phyloP scores from a whole-genome alignment of 2,113 vertebrate genomes.

The Amphiprion percula region DNA sequence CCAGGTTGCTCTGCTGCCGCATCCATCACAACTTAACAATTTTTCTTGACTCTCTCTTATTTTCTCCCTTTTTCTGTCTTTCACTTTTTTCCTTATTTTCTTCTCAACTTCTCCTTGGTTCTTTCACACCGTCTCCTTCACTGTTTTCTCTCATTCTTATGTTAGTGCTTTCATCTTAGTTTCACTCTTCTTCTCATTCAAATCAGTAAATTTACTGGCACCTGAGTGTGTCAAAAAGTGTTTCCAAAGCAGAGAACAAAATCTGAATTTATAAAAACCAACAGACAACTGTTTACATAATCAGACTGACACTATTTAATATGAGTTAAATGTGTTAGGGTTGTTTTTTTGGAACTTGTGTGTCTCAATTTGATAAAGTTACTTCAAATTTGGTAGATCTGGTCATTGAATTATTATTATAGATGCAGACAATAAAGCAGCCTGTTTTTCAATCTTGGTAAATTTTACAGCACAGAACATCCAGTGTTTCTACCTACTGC shows the following conservation, averaged over 20 bases:
- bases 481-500: neutral
- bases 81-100: neutral
- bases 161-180: neutral
- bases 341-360: neutral
- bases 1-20: slow-evolving; percentile 51
- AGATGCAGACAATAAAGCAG: neutral
- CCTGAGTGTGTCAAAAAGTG: neutral
- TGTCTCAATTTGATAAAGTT: neutral
- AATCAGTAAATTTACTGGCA: neutral
- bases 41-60: slow-evolving; percentile 35
- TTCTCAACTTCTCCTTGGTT: slow-evolving; percentile 8
- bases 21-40: slow-evolving; percentile 53
- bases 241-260: neutral
- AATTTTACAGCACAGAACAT: neutral
- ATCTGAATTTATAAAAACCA: neutral
- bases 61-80: neutral
- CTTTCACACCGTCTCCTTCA: neutral
- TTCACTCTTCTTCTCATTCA: neutral
- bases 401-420: neutral
- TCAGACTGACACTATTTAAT: neutral
- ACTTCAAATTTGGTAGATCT: neutral
- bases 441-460: neutral
- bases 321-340: neutral
- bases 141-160: neutral
- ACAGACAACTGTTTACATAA: neutral